Evolutionary conservation across 2,888 invertebrate species (phyloP).

Genomic region (Julus scandinavius): DNA sequence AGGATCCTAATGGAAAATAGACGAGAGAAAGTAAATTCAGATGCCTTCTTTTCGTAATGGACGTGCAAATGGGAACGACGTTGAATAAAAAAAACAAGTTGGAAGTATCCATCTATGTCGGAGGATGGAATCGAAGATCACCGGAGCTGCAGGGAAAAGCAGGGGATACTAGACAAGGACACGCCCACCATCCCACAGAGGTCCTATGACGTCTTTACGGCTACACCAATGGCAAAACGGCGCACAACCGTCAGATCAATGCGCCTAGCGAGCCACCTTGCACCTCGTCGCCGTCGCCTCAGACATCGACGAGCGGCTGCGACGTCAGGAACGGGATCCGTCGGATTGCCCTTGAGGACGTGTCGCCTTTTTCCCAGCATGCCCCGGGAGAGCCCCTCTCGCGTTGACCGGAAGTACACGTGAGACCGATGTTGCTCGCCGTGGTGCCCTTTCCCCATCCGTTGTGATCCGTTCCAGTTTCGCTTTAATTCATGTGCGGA

Average conservation of each 20-base stretch:
- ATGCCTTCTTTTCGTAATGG: neutral
- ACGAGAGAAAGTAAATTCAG: neutral
- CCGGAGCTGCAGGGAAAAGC: neutral
- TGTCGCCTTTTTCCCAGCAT: neutral
- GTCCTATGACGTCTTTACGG: neutral
- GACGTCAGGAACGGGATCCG: neutral
- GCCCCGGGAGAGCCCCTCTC: neutral
- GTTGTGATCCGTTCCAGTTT: slow-evolving; percentile 40
- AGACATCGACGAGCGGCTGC: neutral
- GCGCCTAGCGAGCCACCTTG: slow-evolving; percentile 6
- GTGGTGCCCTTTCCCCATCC: neutral
- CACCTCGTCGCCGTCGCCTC: neutral
- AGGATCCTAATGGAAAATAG: neutral
- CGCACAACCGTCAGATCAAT: neutral
- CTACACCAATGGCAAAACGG: neutral
- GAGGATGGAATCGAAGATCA: neutral
- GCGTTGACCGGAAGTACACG: neutral
- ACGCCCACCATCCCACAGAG: neutral
- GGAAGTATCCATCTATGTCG: neutral
- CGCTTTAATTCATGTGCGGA: slow-evolving; percentile 84
- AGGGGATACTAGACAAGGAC: neutral
- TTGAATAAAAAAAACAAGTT: neutral
- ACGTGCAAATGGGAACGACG: neutral
- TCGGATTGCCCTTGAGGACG: neutral
- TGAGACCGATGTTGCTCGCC: neutral